phyloP scores from a whole-genome alignment of 2,113 vertebrate genomes.

The Xerus inauris region DNA sequence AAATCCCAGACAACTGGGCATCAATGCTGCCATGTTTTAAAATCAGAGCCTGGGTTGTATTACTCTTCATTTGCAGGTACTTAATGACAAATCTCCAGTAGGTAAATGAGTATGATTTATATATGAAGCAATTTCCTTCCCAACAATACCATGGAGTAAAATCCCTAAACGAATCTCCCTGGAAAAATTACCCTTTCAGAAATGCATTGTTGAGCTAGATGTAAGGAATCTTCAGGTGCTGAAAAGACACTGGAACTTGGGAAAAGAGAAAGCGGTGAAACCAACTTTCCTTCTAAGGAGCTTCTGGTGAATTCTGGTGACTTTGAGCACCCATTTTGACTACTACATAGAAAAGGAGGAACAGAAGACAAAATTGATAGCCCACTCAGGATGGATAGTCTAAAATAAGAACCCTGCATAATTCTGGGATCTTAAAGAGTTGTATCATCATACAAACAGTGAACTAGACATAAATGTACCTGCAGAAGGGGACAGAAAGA shows the following conservation, averaged over 20 bases:
- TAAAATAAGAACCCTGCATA: neutral
- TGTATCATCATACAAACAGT: neutral
- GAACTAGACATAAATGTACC: neutral
- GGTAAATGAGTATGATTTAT: neutral
- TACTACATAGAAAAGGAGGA: neutral
- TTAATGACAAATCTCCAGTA: neutral
- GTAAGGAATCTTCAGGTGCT: neutral
- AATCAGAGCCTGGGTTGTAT: neutral
- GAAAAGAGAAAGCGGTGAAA: neutral
- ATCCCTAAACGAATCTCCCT: neutral
- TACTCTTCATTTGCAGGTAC: neutral
- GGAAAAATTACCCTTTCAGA: neutral
- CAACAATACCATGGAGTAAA: neutral
- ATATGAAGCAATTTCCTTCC: constrained; percentile 36
- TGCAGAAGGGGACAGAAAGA: neutral
- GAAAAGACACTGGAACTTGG: neutral
- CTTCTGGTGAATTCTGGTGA: neutral
- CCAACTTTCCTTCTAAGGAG: neutral
- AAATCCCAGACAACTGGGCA: neutral
- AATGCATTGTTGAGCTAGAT: neutral
- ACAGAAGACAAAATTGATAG: neutral
- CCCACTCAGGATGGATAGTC: neutral
- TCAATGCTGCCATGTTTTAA: neutral
- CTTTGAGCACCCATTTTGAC: neutral
- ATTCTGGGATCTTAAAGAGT: neutral